These are phyloP conservation scores for Drosophila tsacasi DNA, from an alignment of 1,140 invertebrate species.

Conservation along the genomic window DNA sequence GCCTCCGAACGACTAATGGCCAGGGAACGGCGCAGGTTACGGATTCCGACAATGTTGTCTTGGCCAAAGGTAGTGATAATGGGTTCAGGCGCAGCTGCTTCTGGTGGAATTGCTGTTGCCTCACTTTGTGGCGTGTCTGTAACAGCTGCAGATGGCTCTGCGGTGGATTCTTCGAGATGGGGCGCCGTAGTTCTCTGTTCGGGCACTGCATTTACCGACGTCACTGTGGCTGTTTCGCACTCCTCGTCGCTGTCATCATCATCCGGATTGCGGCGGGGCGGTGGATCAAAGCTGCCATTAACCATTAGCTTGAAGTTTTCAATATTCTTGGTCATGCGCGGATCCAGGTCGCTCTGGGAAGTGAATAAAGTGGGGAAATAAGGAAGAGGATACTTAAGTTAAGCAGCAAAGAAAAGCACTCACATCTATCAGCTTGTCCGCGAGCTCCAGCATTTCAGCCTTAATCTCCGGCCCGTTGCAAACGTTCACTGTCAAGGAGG, in stretches of 20 bases:
- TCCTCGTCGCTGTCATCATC: slow-evolving; percentile 63
- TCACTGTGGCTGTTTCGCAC: slow-evolving; percentile 45
- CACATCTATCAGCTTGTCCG: slow-evolving; percentile 69
- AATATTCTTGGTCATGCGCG: slow-evolving; percentile 61
- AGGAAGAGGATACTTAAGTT: background rate
- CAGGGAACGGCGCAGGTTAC: slow-evolving; percentile 65
- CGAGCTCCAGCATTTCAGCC: slow-evolving; percentile 61
- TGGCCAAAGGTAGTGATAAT: slow-evolving; percentile 71
- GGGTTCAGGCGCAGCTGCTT: slow-evolving; percentile 16
- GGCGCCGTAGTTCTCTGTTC: background rate
- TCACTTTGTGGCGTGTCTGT: background rate
- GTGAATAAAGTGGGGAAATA: background rate
- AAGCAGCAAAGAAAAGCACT: background rate
- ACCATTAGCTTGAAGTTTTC: slow-evolving; percentile 70
- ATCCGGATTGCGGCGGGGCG: slow-evolving; percentile 8
- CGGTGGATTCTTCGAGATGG: slow-evolving; percentile 1
- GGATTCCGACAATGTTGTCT: slow-evolving; percentile 57
- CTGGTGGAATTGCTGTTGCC: background rate
- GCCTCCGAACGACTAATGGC: slow-evolving; percentile 59
- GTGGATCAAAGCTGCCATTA: slow-evolving; percentile 71
- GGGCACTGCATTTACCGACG: slow-evolving; percentile 13
- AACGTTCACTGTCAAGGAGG: slow-evolving; percentile 60
- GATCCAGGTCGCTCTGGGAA: slow-evolving; percentile 72
- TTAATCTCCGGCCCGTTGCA: slow-evolving; percentile 51
- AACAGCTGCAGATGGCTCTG: background rate